These are phyloP conservation scores for Theristicus caerulescens DNA, from an alignment of 2,113 vertebrate species.

Conservation along the genomic window DNA sequence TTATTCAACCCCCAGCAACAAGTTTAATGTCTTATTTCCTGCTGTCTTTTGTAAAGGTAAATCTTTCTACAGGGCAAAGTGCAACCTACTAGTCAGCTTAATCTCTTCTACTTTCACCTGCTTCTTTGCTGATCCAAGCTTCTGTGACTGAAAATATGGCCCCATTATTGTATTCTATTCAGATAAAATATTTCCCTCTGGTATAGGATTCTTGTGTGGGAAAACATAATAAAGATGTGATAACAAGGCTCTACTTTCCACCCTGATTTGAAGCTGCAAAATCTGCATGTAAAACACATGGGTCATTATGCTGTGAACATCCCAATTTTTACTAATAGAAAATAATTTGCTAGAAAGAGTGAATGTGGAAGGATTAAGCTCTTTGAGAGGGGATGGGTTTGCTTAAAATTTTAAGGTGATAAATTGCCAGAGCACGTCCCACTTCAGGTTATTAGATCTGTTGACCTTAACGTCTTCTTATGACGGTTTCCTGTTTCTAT, in stretches of 20 bases:
- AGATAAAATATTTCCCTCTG: neutral
- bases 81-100: neutral
- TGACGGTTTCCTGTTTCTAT: conserved; percentile 34
- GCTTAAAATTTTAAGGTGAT: conserved; percentile 37
- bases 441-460: conserved; percentile 62
- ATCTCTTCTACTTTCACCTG: neutral
- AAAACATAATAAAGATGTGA: neutral
- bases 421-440: neutral
- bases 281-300: neutral
- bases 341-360: conserved; percentile 14
- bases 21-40: neutral
- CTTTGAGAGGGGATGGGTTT: neutral
- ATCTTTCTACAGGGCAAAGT: neutral
- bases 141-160: neutral
- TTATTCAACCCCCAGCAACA: neutral
- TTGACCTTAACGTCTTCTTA: conserved; percentile 54
- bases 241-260: neutral
- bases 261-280: neutral
- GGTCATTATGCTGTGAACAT: neutral
- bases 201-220: neutral
- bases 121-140: neutral
- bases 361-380: neutral
- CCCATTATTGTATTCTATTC: neutral
- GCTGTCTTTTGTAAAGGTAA: neutral
- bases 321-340: conserved; percentile 2